phyloP scores from a whole-genome alignment of 2,113 vertebrate species.

The Globicephala melas region DNA sequence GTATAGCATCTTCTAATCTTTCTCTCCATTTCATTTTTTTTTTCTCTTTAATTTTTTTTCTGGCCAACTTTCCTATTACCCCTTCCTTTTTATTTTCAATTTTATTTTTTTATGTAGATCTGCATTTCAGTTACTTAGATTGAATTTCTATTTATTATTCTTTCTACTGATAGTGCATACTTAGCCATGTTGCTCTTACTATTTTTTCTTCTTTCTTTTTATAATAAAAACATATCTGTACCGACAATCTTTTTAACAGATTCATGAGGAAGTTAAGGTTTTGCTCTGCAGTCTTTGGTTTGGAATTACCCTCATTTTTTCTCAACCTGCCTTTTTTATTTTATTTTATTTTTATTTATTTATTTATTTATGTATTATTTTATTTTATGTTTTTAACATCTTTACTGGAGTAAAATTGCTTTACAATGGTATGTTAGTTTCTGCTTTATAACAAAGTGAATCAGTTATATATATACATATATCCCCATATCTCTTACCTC shows the following conservation, averaged over 20 bases:
- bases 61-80: not conserved
- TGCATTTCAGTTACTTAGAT: conserved; percentile 7
- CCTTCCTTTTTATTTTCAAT: not conserved
- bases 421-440: no score
- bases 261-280: not conserved
- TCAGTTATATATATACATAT: no score
- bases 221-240: not conserved
- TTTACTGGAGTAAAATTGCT: no score
- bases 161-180: not conserved
- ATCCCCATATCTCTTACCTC: no score
- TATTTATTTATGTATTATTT: no score
- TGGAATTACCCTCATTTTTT: not conserved
- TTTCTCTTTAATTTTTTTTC: not conserved
- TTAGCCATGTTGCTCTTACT: not conserved
- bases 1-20: not conserved
- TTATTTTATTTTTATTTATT: no score
- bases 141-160: not conserved
- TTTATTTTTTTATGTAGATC: not conserved
- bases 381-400: no score
- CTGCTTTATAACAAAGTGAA: no score
- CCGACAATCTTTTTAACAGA: not conserved
- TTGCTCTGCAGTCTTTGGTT: not conserved
- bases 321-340: not conserved
- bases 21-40: not conserved
- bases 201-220: not conserved